phyloP scores from a whole-genome alignment of 35 echinoderm and acorn worm species.

The Patiria miniata region DNA sequence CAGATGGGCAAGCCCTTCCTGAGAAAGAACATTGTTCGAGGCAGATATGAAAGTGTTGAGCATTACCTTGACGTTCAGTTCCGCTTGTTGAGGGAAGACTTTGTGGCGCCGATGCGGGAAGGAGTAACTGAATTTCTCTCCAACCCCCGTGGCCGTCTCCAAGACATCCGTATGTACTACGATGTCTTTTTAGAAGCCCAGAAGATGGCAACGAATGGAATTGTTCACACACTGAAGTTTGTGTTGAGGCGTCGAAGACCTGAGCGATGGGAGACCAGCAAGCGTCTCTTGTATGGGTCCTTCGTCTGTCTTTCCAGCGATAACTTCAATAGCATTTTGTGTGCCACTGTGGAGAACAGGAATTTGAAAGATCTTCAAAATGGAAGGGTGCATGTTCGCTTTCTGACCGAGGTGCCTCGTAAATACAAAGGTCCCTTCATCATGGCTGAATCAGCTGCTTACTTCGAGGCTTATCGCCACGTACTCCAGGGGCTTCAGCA shows the following conservation, averaged over 20 bases:
- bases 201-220: neutral
- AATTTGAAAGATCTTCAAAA: constrained; percentile 26
- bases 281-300: constrained; percentile 78
- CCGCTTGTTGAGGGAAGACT: constrained; percentile 69
- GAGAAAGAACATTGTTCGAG: constrained; percentile 52
- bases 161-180: constrained; percentile 54
- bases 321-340: constrained; percentile 66
- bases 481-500: constrained; percentile 75
- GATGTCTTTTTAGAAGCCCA: neutral
- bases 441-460: constrained; percentile 82
- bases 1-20: constrained; percentile 40
- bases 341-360: constrained; percentile 69
- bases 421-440: constrained; percentile 22
- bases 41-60: constrained; percentile 34
- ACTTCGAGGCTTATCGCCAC: constrained; percentile 94
- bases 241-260: neutral
- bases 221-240: constrained; percentile 12
- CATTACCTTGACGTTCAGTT: constrained; percentile 83
- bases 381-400: constrained; percentile 39
- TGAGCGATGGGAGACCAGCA: constrained; percentile 62
- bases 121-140: constrained; percentile 47
- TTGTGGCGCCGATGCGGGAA: constrained; percentile 53
- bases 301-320: constrained; percentile 76
- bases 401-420: neutral
- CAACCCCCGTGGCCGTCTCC: neutral